Conservation (phyloP, 2,888 invertebrate species). For the Aleiodes testaceus region DNA sequence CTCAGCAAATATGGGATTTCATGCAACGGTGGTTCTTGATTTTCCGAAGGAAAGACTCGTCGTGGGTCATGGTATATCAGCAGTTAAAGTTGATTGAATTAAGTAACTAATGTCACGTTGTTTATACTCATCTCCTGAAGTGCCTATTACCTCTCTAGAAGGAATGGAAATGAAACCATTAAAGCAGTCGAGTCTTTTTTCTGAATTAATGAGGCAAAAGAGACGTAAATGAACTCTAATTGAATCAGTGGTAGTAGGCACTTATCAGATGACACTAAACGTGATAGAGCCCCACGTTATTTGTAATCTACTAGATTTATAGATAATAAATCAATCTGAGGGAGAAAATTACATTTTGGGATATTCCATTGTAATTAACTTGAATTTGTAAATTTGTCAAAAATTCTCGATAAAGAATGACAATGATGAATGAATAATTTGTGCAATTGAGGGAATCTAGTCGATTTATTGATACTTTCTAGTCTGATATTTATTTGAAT, state of each 20-base stretch:
- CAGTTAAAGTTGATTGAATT: conserved; percentile 67
- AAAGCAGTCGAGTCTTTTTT: conserved; percentile 16
- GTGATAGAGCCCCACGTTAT: conserved; percentile 65
- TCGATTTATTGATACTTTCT: conserved; percentile 64
- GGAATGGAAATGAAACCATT: conserved; percentile 25
- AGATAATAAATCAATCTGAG: conserved; percentile 54
- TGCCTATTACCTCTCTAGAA: conserved; percentile 62
- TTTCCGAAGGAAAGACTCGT: conserved; percentile 88
- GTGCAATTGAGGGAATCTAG: conserved; percentile 61
- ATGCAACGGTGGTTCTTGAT: conserved; percentile 89
- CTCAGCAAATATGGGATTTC: conserved; percentile 93
- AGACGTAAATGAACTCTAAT: conserved; percentile 16
- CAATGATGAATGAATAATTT: neutral
- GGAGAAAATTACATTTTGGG: conserved; percentile 21
- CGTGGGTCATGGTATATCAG: conserved; percentile 78
- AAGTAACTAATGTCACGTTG: conserved; percentile 30
- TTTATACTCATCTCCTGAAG: conserved; percentile 56
- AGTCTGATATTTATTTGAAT: conserved; percentile 61
- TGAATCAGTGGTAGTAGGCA: conserved; percentile 60
- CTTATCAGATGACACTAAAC: conserved; percentile 61
- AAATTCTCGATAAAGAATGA: neutral
- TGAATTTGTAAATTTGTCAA: conserved; percentile 14
- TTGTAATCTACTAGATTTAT: conserved; percentile 52
- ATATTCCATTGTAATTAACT: conserved; percentile 5
- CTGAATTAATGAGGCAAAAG: conserved; percentile 6